Conservation (phyloP, 2,797 vertebrate species). For the Lagocephalus sceleratus region DNA sequence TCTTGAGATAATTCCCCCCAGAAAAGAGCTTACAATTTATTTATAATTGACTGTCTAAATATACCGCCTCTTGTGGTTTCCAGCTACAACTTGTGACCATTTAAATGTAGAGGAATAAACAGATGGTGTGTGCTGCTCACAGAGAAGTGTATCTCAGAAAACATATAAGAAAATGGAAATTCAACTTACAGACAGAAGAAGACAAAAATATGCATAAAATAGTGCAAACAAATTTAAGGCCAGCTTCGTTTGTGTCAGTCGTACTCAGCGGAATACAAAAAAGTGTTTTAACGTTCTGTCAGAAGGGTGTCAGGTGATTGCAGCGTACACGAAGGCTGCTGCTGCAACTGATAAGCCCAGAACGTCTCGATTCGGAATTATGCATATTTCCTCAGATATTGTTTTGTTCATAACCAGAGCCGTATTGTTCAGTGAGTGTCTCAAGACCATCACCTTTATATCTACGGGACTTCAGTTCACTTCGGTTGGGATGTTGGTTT, state of each 20-base stretch:
- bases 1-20: constrained; percentile 11
- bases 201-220: constrained; percentile 48
- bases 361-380: constrained; percentile 60
- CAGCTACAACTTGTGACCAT: constrained; percentile 23
- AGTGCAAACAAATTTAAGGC: constrained; percentile 60
- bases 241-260: constrained; percentile 47
- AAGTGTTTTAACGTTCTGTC: constrained; percentile 55
- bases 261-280: constrained; percentile 54
- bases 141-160: constrained; percentile 28
- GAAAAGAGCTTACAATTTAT: constrained; percentile 6
- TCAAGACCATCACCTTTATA: constrained; percentile 36
- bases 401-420: constrained; percentile 51
- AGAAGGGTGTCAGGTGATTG: constrained; percentile 59
- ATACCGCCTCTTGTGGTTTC: constrained; percentile 5
- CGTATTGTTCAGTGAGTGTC: constrained; percentile 49
- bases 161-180: constrained; percentile 36
- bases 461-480: constrained; percentile 42
- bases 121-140: constrained; percentile 9
- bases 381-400: constrained; percentile 53
- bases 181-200: constrained; percentile 41
- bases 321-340: constrained; percentile 46
- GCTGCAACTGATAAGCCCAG: constrained; percentile 52
- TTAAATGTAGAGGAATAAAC: constrained; percentile 26
- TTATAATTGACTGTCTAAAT: constrained; percentile 8
- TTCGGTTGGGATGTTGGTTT: background rate